Conservation (phyloP, 2,113 vertebrate species). For the Tachysurus vachellii region DNA sequence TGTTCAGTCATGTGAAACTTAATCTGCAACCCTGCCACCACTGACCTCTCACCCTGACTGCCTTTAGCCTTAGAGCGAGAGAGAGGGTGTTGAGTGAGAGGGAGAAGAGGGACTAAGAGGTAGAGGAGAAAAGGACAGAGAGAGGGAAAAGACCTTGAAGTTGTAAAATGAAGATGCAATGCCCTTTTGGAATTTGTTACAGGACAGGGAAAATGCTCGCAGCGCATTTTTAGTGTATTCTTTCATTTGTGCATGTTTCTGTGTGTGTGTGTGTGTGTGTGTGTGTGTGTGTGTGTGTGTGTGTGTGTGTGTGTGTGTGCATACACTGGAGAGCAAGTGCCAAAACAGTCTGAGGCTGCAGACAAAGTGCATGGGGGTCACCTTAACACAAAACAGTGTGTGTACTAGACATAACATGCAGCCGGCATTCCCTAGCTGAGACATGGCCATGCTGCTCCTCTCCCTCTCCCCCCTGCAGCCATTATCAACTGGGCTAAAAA, state of each 20-base stretch:
- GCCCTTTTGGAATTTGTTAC: slow-evolving; percentile 42
- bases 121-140: slow-evolving; percentile 31
- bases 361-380: slow-evolving; percentile 73
- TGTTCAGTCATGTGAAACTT: slow-evolving; percentile 81
- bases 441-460: slow-evolving; percentile 56
- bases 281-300: slow-evolving; percentile 38
- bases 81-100: slow-evolving; percentile 40
- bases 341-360: slow-evolving; percentile 52
- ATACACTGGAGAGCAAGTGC: slow-evolving; percentile 59
- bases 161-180: slow-evolving; percentile 50
- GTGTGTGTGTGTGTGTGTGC: slow-evolving; percentile 32
- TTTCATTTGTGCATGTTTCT: slow-evolving; percentile 40
- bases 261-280: slow-evolving; percentile 42
- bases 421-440: slow-evolving; percentile 67
- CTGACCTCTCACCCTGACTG: slow-evolving; percentile 74
- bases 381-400: slow-evolving; percentile 77
- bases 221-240: slow-evolving; percentile 38
- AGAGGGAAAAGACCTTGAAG: slow-evolving; percentile 43
- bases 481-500: slow-evolving; percentile 56
- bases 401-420: slow-evolving; percentile 85
- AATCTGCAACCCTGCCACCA: slow-evolving; percentile 77
- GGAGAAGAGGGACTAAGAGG: slow-evolving; percentile 54
- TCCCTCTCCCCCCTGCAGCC: slow-evolving; percentile 51
- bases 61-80: slow-evolving; percentile 54
- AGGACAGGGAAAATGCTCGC: slow-evolving; percentile 40